Evolutionary conservation across 1,140 invertebrate genomes (phyloP).

Genomic region (Drosophila ironensis): DNA sequence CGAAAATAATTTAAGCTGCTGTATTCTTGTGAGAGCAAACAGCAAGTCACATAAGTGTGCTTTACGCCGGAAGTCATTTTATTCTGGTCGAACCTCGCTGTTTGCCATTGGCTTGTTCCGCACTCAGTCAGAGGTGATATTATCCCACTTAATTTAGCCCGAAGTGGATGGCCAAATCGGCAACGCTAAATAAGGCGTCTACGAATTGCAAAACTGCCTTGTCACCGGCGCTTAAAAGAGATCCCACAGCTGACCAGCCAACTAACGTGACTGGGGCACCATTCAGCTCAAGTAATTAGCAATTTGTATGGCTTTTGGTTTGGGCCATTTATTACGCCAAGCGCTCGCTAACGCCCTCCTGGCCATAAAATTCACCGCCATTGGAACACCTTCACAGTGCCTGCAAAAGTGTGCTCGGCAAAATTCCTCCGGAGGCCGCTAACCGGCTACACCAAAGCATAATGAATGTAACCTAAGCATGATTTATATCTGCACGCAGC

Average conservation of each 20-base stretch:
- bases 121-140: conserved; percentile 20
- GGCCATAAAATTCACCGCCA: conserved; percentile 42
- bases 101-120: conserved; percentile 18
- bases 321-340: conserved; percentile 55
- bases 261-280: conserved; percentile 27
- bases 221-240: conserved; percentile 34
- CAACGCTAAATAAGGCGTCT: conserved; percentile 51
- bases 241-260: conserved; percentile 5
- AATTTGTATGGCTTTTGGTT: conserved; percentile 61
- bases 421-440: conserved; percentile 17
- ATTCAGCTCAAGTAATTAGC: conserved; percentile 64
- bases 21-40: conserved; percentile 1
- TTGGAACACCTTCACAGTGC: conserved; percentile 28
- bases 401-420: conserved; percentile 31
- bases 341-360: conserved; percentile 36
- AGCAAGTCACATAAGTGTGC: conserved; percentile 4
- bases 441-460: conserved; percentile 48
- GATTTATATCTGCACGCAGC: conserved; percentile 59
- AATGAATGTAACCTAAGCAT: conserved; percentile 75
- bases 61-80: conserved; percentile 11
- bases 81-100: conserved; percentile 43
- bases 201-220: conserved; percentile 58
- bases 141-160: conserved; percentile 12
- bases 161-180: neutral
- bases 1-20: conserved; percentile 16